phyloP scores from a whole-genome alignment of 1,140 invertebrate species.

The Spodoptera litura region DNA sequence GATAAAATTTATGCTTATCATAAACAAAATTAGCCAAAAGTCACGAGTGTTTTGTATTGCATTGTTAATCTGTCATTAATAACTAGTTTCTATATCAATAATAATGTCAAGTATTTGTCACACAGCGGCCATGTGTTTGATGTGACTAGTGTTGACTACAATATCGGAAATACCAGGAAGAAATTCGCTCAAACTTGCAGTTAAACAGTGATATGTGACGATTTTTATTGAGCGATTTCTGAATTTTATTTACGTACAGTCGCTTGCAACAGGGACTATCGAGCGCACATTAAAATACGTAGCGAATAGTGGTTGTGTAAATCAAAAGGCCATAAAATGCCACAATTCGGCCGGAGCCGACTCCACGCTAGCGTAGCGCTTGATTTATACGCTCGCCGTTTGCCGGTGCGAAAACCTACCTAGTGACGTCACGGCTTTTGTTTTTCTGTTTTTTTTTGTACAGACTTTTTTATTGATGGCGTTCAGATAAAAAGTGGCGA shows the following conservation, averaged over 20 bases:
- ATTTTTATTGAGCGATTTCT: constrained; percentile 59
- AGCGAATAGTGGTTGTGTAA: constrained; percentile 72
- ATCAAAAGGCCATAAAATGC: constrained; percentile 79
- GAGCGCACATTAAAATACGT: constrained; percentile 70
- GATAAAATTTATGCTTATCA: constrained; percentile 21
- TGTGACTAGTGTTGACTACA: not conserved
- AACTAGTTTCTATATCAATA: not conserved
- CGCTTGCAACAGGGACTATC: constrained; percentile 62
- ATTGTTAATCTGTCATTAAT: constrained; percentile 24
- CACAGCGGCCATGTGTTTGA: not conserved
- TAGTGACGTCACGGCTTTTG: constrained; percentile 81
- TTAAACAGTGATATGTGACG: constrained; percentile 19
- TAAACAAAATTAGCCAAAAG: constrained; percentile 19
- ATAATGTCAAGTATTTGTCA: constrained; percentile 2
- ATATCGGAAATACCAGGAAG: constrained; percentile 14
- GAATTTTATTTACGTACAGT: constrained; percentile 60
- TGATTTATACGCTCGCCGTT: constrained; percentile 80
- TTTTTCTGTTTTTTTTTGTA: constrained; percentile 65
- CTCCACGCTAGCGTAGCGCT: constrained; percentile 74
- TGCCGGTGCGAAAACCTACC: constrained; percentile 78
- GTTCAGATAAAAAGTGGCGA: constrained; percentile 80
- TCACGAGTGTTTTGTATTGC: constrained; percentile 16
- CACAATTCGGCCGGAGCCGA: constrained; percentile 74
- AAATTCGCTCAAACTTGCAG: not conserved
- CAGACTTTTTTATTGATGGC: constrained; percentile 79